Conservation (phyloP, 2,113 vertebrate species). For the Apus apus region DNA sequence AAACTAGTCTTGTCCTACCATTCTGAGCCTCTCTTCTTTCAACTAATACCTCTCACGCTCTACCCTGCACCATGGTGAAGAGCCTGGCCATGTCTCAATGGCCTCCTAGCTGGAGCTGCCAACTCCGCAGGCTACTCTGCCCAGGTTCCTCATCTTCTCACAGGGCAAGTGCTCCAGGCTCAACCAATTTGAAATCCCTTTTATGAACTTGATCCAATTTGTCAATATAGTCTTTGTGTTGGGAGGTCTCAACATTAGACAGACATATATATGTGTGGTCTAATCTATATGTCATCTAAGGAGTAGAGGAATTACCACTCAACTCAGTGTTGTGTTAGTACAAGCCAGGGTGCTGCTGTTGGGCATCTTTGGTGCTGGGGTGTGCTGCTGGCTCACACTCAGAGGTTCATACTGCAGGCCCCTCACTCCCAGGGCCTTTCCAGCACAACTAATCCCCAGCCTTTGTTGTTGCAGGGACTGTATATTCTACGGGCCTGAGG, state of each 20-base stretch:
- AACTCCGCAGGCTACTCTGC: background rate
- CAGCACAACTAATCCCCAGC: background rate
- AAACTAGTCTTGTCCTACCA: background rate
- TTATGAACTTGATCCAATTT: background rate
- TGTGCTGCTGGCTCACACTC: background rate
- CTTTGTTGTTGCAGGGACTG: background rate
- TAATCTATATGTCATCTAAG: fast-evolving
- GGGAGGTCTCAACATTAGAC: background rate
- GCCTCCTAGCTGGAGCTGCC: background rate
- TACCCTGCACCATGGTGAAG: background rate
- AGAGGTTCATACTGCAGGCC: background rate
- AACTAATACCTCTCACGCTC: background rate
- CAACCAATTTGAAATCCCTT: background rate
- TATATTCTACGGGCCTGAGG: background rate
- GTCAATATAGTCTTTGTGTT: background rate
- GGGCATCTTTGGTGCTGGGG: background rate
- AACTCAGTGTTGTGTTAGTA: background rate
- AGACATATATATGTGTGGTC: background rate
- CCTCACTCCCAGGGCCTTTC: background rate
- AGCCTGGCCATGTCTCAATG: background rate
- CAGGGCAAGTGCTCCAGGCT: background rate
- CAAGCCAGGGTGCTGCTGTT: background rate
- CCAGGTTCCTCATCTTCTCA: background rate
- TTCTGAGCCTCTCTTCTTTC: background rate
- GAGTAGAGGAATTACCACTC: background rate